These are phyloP conservation scores for Acanthosepion lycidas DNA, from an alignment of 2,888 invertebrate species.

Conservation along the genomic window DNA sequence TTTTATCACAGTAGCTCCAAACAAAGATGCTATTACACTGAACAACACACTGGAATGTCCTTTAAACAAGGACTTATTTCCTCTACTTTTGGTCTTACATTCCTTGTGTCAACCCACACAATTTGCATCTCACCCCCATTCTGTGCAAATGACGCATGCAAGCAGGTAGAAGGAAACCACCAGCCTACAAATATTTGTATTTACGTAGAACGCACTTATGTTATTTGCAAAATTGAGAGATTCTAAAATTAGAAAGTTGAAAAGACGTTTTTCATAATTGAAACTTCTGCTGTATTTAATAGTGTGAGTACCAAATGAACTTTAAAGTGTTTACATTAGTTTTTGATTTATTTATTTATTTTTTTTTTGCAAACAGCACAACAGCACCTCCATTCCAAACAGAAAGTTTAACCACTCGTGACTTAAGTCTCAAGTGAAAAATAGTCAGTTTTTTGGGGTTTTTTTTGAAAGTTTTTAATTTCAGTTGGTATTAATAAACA, in stretches of 20 bases:
- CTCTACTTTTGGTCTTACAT: background rate
- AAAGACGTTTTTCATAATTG: no score
- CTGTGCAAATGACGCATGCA: background rate
- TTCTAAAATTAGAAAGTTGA: background rate
- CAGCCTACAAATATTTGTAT: background rate
- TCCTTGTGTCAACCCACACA: background rate
- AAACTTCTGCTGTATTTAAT: no score
- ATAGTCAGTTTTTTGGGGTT: no score
- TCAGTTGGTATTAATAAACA: no score
- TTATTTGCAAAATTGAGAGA: background rate
- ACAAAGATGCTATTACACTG: background rate
- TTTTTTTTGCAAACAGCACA: no score
- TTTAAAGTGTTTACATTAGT: no score
- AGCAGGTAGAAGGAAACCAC: background rate
- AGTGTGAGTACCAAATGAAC: no score
- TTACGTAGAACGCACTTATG: background rate
- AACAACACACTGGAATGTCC: background rate
- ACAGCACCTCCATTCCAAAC: no score
- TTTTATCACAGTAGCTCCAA: slow-evolving; percentile 21
- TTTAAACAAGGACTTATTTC: background rate
- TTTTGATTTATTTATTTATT: no score
- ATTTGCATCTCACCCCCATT: background rate
- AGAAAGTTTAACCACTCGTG: no score
- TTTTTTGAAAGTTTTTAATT: no score
- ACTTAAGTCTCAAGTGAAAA: no score